Evolutionary conservation across 2,888 invertebrate species (phyloP).

Genomic region (Caenorhabditis wallacei): DNA sequence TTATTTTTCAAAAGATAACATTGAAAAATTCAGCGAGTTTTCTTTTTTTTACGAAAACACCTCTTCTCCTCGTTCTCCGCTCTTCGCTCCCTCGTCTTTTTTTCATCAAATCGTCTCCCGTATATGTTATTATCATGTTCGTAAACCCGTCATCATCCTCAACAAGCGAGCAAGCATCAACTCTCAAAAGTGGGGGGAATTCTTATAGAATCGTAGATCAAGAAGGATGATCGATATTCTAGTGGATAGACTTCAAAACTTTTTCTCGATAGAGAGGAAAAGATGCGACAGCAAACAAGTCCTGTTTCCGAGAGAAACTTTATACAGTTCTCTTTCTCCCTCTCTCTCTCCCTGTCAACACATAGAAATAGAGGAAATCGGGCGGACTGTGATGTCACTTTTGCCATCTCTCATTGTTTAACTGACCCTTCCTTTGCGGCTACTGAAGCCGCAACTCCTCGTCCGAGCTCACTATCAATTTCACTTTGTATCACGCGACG

Average conservation of each 20-base stretch:
- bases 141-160: slow-evolving; percentile 14
- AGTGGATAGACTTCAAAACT: slow-evolving; percentile 29
- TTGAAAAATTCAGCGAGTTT: slow-evolving; percentile 23
- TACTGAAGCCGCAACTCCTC: background rate
- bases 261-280: slow-evolving; percentile 9
- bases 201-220: slow-evolving; percentile 23
- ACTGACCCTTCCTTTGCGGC: slow-evolving; percentile 36
- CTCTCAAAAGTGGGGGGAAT: background rate
- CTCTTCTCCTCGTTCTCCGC: background rate
- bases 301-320: slow-evolving; percentile 36
- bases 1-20: slow-evolving; percentile 28
- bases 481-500: slow-evolving; percentile 56
- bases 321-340: slow-evolving; percentile 17
- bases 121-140: slow-evolving; percentile 19
- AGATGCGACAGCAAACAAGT: slow-evolving; percentile 42
- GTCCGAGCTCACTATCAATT: slow-evolving; percentile 54
- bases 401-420: slow-evolving; percentile 22
- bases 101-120: background rate
- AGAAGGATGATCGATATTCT: slow-evolving; percentile 21
- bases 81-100: background rate
- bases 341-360: slow-evolving; percentile 26
- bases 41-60: slow-evolving; percentile 30
- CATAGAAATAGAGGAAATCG: slow-evolving; percentile 22
- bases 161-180: background rate
- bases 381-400: slow-evolving; percentile 47